Evolutionary conservation across 2,888 invertebrate species (phyloP).

Genomic region (Dorcus hopei): DNA sequence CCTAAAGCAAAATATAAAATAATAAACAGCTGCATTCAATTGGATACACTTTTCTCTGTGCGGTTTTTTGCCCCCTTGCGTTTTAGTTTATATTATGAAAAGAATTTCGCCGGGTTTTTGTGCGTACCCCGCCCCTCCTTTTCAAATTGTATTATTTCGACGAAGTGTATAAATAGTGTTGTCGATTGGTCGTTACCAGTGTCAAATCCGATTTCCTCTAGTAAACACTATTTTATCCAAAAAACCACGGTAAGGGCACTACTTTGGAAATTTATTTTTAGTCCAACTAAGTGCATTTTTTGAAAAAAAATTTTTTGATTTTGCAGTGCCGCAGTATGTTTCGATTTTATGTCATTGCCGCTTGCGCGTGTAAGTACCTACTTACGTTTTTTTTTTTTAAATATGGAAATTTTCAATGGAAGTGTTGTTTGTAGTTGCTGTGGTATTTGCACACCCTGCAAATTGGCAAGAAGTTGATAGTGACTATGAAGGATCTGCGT

Average conservation of each 20-base stretch:
- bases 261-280: background rate
- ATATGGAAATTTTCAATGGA: background rate
- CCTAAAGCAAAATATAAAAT: too few species aligned
- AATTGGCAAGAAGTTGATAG: conserved; percentile 8
- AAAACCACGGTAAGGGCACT: conserved; percentile 3
- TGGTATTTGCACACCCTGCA: conserved; percentile 5
- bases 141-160: conserved; percentile 1
- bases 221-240: conserved; percentile 9
- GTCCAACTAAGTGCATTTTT: background rate
- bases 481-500: conserved; percentile 10
- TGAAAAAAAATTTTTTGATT: background rate
- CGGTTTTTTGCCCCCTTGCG: too few species aligned
- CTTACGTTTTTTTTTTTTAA: background rate
- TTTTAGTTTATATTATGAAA: too few species aligned
- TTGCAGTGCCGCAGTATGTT: conserved; percentile 13
- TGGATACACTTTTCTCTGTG: too few species aligned
- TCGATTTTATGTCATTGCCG: conserved; percentile 11
- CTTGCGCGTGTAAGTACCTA: conserved; percentile 13
- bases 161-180: conserved; percentile 10
- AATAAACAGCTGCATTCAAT: too few species aligned
- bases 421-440: conserved; percentile 4
- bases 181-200: background rate
- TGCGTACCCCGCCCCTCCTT: conserved; percentile 2
- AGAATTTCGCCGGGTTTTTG: too few species aligned
- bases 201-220: conserved; percentile 6